These are phyloP conservation scores for Columbina picui DNA, from an alignment of 2,113 vertebrate species.

Conservation along the genomic window DNA sequence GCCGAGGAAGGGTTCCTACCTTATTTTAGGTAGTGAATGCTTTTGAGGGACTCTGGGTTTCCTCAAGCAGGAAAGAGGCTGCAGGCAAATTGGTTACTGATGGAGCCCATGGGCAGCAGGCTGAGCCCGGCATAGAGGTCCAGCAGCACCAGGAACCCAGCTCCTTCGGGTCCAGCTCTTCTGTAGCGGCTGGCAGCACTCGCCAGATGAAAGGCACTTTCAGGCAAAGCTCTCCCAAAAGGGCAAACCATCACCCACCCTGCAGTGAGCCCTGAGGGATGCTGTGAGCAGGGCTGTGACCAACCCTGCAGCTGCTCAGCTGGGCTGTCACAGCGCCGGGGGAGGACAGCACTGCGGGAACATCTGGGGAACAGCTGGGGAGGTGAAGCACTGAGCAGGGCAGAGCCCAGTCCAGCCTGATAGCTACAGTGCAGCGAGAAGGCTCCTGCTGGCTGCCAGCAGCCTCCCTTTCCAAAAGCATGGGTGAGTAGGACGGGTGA, in stretches of 20 bases:
- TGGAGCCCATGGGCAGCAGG: background rate
- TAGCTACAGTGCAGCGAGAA: accelerated
- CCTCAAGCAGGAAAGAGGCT: background rate
- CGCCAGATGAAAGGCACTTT: background rate
- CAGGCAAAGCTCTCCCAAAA: background rate
- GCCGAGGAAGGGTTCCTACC: background rate
- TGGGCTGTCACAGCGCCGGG: background rate
- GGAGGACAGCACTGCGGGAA: background rate
- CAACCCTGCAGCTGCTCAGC: background rate
- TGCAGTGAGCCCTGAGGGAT: background rate
- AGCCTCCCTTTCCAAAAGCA: background rate
- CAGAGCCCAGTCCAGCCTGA: background rate
- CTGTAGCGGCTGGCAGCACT: background rate
- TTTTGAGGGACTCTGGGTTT: background rate
- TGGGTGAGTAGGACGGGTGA: background rate
- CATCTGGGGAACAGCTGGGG: background rate
- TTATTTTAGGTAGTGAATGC: background rate
- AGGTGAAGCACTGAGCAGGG: background rate
- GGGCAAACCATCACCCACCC: background rate
- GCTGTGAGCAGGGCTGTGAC: accelerated
- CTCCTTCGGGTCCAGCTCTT: background rate
- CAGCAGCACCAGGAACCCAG: accelerated
- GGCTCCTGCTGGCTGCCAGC: background rate
- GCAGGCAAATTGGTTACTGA: background rate
- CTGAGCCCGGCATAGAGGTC: background rate